A percentile compares a stretch with the other conserved stretches of the same genome.
Conservation (phyloP, 1,140 invertebrate species). For the Zeugodacus cucurbitae region DNA sequence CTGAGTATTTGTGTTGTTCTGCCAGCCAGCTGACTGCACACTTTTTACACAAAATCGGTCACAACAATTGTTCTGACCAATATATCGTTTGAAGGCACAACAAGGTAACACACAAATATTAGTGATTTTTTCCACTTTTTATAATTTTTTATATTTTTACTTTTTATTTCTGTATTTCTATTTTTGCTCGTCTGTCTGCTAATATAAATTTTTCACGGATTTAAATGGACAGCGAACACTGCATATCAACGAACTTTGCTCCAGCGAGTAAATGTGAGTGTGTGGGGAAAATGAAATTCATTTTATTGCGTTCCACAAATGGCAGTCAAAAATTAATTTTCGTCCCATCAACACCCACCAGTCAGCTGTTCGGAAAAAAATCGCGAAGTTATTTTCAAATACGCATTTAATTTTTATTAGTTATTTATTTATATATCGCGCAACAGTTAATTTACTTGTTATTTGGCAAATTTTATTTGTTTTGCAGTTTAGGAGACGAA, state of each 20-base stretch:
- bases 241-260: background rate
- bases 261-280: background rate
- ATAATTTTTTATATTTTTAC: too few relatives aligned
- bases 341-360: background rate
- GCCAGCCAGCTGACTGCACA: background rate
- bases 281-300: background rate
- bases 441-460: background rate
- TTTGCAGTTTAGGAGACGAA: background rate
- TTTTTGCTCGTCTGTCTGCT: background rate
- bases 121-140: background rate
- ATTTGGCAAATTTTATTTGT: background rate
- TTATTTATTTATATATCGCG: background rate
- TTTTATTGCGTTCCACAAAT: background rate
- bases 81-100: background rate
- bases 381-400: background rate
- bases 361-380: background rate
- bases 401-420: background rate
- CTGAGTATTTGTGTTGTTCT: background rate
- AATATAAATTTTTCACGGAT: background rate
- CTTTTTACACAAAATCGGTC: background rate
- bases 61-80: background rate
- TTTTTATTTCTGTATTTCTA: background rate
- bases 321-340: background rate
- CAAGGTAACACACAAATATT: background rate
- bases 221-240: background rate